Base-by-base conservation (phyloP, 2,113 vertebrate genomes). In the Stegastes partitus region DNA sequence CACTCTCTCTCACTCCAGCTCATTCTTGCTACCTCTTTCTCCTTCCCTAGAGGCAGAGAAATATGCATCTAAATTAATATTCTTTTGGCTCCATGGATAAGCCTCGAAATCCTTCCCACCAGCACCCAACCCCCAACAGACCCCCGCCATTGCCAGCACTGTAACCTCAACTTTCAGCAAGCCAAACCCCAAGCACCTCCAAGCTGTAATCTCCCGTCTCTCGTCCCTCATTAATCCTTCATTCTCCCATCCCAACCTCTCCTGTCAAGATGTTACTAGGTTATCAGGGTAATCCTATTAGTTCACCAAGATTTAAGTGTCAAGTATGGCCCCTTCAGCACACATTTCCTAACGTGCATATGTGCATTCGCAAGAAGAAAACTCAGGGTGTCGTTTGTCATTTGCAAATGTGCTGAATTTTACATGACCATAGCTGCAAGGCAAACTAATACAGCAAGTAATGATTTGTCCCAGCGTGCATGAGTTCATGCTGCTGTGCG, bases 241-340 rank as follows among this genome's bases (percentile, higher is more conserved):
- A 0, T 39, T 69, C 68, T 79, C 53, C 34, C 8, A 1, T 45
- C 57, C 3, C 6, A 31, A 75, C 53, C 19, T 49, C 56, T 34
- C 31, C 57, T 72, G 49, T 64, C 23, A 53, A 68, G 55, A 81
- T 73, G 68, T 86, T 77, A 84, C 21, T 77, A 68, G 81, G 87
- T 87, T 82, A 84, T 79, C 77, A 51, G 80, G 83, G 22, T 64
- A 90, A 92, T 91, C 90, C 73, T 47, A 82, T 89, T 87, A 84
- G 78, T 86, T 85, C 59, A 75, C 58, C 25, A 39, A 51, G 51
- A 64, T 67, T 47, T 56, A 23, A 34, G 19, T 44, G 45, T 72
- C 68, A 45, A 61, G 66, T 81, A 59, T 84, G 68, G 82, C n/a
- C 16, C 57, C 14, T 18, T 42, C 8, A 65, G 68, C 19, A 10